Base-by-base conservation (phyloP, 2,797 vertebrate genomes). In the Triplophysa bombifrons region DNA sequence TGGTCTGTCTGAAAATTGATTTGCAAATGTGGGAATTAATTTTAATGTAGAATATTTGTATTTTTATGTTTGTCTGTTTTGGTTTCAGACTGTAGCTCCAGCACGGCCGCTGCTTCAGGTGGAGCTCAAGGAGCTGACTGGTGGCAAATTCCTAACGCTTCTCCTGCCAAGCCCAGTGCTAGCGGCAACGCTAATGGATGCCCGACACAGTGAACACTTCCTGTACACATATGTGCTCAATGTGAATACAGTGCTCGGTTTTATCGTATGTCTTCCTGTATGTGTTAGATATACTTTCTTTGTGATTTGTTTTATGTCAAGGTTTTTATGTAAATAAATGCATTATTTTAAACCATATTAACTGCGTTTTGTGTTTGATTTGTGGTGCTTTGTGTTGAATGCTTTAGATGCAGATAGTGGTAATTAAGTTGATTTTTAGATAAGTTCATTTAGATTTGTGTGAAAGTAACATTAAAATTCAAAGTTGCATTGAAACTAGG, bases 171-270 rank as follows among this genome's bases (percentile, higher is more conserved):
- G n/a, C 1, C 73, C 0, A 72, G 67, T 3, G 19, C 65, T 19
- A 74, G 78, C 5, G 6, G 70, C 22, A 63, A 71, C 48, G 22
- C 82, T 8, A 85, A 83, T 14, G 25, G 25, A 12, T 85, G 84
- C 60, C 76, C 82, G 2, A 85, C 84, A 0, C 84, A 85, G 80
- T 85, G 69, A 85, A 65, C 9, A 3, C 1, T 19, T 30, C 61
- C 3, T 19, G 17, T 19, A 27, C 22, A 30, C 61, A 3, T 61
- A 14, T 19, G 16, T 17, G 16, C 27, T 55, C n/a, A 19, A 19
- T 61, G 58, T 61, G 58, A 41, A 41, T 41, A 11, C 13, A 61
- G 5, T 61, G 17, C n/a, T 20, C 19, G 11, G 53, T 55, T 55
- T 51, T 55, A 55, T 3, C 17, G 8, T 53, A 19, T 20, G 53